Evolutionary conservation across 2,797 vertebrate genomes (phyloP), one percentile per base, ranked within the genome.

Genomic region (Poecilia wingei): DNA sequence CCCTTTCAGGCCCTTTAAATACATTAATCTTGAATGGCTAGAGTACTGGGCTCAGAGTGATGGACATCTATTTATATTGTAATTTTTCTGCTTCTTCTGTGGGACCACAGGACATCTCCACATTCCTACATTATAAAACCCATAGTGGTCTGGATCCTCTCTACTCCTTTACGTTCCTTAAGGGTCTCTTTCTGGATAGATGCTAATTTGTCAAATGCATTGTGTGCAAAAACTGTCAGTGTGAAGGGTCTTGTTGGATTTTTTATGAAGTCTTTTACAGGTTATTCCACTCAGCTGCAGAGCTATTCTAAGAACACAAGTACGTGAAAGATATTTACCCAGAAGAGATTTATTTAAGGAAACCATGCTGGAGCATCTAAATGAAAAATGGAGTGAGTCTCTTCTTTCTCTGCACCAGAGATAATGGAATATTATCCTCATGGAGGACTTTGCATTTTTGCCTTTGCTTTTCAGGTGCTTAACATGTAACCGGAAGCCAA

Each of bases 1-100:
- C 85, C 81, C 80, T 89, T 92, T 92, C 88, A 93, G 41, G 79
- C 69, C 76, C 22, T 72, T 86, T 89, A 87, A 90, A 92, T 87
- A 72, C 87, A 88, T 82, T 85, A 82, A 87, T 86, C 85, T 89
- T 85, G 84, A 87, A 88, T 86, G 81, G 57, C 79, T 79, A 77
- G 74, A 75, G 79, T 87, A 59, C 77, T 45, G 55, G 75, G 64
- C 85, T 77, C 78, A 72, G 71, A 84, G 70, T 87, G 87, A 88
- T 73, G 81, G 85, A 83, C 78, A 9, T 71, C 71, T 83, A 91
- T 95, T 95, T 86, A 91, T 92, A 91, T 93, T 94, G 75, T 91
- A 94, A 94, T 93, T 66, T 36, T 79, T 85, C 64, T 71, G 57
- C 76, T 72, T 81, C 70, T 82, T 80, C 64, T 41, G 72, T 10